Percentiles rank a stretch among this genome's conserved stretches.
phyloP scores from a whole-genome alignment of 2,797 vertebrate species.

The Enteromius anoplus region DNA sequence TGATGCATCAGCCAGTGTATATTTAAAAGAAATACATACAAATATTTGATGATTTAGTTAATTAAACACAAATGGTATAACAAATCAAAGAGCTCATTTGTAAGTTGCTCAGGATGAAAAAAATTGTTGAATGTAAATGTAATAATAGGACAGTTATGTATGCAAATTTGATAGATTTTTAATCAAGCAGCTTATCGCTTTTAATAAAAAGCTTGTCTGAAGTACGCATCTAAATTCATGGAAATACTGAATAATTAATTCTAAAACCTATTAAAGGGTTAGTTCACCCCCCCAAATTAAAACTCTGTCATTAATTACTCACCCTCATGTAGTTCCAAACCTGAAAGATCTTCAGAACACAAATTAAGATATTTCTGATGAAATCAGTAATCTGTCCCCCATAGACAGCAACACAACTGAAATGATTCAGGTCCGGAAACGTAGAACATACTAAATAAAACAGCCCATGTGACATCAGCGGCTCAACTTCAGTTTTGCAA shows the following conservation, averaged over 20 bases:
- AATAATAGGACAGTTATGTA: neutral
- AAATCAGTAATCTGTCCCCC: too few species aligned
- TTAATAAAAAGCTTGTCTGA: neutral
- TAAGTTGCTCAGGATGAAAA: too few species aligned
- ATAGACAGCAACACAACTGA: too few species aligned
- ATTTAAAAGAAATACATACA: neutral
- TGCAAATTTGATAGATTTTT: neutral
- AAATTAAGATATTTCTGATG: too few species aligned
- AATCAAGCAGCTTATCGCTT: neutral
- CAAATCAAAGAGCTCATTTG: neutral
- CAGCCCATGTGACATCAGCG: too few species aligned
- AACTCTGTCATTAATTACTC: too few species aligned
- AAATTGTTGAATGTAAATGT: neutral
- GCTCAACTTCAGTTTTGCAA: too few species aligned
- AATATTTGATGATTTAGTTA: neutral
- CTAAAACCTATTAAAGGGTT: neutral
- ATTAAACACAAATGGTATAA: neutral
- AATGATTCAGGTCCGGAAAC: too few species aligned
- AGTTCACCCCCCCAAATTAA: too few species aligned
- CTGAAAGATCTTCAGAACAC: too few species aligned
- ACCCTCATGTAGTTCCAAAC: too few species aligned
- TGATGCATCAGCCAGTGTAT: neutral
- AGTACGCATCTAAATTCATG: neutral
- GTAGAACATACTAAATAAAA: too few species aligned
- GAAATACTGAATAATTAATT: neutral